Base-by-base conservation (phyloP, 2,888 invertebrate species). In the Eupithecia exiguata region DNA sequence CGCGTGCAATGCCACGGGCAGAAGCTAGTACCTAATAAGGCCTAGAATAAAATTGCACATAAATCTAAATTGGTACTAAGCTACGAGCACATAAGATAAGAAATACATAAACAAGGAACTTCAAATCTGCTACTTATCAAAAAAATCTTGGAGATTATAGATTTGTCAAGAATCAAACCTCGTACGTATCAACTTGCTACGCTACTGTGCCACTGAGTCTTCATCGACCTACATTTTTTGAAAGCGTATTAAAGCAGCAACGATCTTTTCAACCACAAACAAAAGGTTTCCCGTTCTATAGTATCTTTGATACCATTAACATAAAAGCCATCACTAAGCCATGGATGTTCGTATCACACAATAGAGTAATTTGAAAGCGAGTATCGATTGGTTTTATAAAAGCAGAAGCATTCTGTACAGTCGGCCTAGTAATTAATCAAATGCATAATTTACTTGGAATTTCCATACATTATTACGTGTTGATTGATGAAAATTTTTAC, bases 281-380 rank as follows among this genome's bases (percentile, higher is more conserved):
- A 75, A 75, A 63, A 53, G 58, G 21, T 68, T 63, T 67, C 30
- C 40, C 74, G 68, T 76, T 70, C 63, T 12, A 66, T 25, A 69
- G 69, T 61, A 46, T 35, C 40, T 30, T 68, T 58, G 21, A 36
- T 68, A 69, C 69, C 77, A 75, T 77, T 78, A 77, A 70, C 73
- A 74, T 74, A 73, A 74, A 76, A 75, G 68, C 70, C 68, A 70
- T 62, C 62, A 49, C 75, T 53, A n/a, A n/a, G 49, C 49, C 21
- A n/a, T 49, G 18, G 21, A 21, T 53, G 49, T 36, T 38, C 69
- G 65, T 53, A 16, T 49, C 66, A 53, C 70, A 74, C 53, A 74
- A 74, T 68, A n/a, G 61, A 35, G 70, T 61, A 46, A 36, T 35
- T 16, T 68, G 68, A 35, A 63, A 35, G 36, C 63, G 49, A 53